A percentile compares a stretch with the other conserved stretches of the same genome.
Conservation (phyloP, 37 sponge, comb jelly and placozoan species). For the Halisarca cf. caerulea region DNA sequence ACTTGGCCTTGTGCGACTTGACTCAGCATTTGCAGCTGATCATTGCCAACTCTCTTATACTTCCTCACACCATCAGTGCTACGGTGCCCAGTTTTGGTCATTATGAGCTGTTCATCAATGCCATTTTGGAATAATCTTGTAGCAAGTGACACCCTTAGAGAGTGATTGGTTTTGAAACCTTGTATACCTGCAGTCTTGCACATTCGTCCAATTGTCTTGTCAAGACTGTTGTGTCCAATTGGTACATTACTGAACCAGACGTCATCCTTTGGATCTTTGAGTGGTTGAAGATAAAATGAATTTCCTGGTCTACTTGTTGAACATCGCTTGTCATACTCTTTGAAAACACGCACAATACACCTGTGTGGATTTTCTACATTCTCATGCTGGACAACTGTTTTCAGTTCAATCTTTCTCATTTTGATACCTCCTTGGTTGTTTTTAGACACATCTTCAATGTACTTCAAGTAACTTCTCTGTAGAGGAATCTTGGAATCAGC, state of each 20-base stretch:
- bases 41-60: conserved; percentile 8
- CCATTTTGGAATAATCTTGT: conserved; percentile 34
- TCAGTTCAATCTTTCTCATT: neutral
- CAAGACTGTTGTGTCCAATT: conserved; percentile 30
- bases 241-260: conserved; percentile 31
- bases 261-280: conserved; percentile 21
- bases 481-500: conserved; percentile 16
- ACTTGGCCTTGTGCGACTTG: too few species aligned
- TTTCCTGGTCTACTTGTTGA: neutral
- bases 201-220: conserved; percentile 4
- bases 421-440: conserved; percentile 44
- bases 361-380: neutral
- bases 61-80: conserved; percentile 36
- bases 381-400: conserved; percentile 1
- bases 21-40: conserved; percentile 1
- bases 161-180: conserved; percentile 45
- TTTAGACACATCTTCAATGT: conserved; percentile 42
- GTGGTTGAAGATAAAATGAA: conserved; percentile 21
- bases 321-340: neutral
- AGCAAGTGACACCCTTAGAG: conserved; percentile 29
- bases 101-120: conserved; percentile 53
- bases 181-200: conserved; percentile 25
- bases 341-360: neutral
- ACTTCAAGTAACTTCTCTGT: conserved; percentile 5
- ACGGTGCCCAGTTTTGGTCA: conserved; percentile 37